Evolutionary conservation across 2,113 vertebrate species (phyloP).

Genomic region (Galbula dea): DNA sequence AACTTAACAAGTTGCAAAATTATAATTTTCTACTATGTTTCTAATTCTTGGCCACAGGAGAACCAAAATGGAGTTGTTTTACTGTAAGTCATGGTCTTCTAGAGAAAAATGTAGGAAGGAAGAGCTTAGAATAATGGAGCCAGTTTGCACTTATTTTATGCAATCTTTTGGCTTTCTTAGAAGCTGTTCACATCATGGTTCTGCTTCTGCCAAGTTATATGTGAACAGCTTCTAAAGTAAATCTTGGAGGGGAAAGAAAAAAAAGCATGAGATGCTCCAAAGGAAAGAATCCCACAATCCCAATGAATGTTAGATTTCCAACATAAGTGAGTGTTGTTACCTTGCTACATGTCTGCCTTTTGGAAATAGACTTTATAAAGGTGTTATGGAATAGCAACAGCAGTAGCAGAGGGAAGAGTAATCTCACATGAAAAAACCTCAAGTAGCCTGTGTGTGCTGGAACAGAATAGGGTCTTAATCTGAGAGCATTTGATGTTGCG

Average conservation of each 20-base stretch:
- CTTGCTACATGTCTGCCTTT: neutral
- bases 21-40: neutral
- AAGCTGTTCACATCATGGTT: neutral
- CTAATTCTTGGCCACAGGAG: constrained; percentile 2
- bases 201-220: too few species aligned
- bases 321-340: too few species aligned
- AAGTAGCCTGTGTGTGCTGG: neutral
- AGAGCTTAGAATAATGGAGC: neutral
- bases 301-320: neutral
- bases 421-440: neutral
- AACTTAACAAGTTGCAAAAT: neutral
- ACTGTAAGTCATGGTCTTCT: neutral
- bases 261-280: neutral
- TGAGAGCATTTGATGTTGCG: neutral
- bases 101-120: neutral
- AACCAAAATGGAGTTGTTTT: neutral
- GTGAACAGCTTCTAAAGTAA: too few species aligned
- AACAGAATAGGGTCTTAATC: neutral
- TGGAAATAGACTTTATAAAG: neutral
- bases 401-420: neutral
- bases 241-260: neutral
- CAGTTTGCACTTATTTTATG: neutral
- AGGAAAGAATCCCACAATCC: neutral
- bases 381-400: neutral
- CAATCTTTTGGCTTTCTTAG: neutral